These are phyloP conservation scores for Climacteris rufus DNA, from an alignment of 2,113 vertebrate species.

Conservation along the genomic window DNA sequence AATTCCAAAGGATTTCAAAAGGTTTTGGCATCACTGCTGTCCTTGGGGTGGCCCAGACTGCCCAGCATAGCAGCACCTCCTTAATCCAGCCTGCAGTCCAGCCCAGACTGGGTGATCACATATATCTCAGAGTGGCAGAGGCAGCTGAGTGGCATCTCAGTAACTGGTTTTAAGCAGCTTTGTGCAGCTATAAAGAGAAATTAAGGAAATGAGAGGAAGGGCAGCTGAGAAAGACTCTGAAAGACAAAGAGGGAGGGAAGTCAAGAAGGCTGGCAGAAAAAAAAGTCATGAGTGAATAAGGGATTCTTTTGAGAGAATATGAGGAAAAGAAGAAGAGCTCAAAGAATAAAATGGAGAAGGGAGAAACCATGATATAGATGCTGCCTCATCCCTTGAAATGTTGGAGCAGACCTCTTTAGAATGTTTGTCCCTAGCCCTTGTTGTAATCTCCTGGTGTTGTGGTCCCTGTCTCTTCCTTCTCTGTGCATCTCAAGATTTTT, in stretches of 20 bases:
- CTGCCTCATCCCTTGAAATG: not conserved
- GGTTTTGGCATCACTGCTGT: not conserved
- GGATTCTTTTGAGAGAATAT: not conserved
- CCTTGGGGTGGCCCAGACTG: not conserved
- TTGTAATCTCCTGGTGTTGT: not conserved
- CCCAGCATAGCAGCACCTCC: not conserved
- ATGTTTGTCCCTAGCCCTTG: not conserved
- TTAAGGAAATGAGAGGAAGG: not conserved
- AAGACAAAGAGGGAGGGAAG: not conserved
- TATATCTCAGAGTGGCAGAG: not conserved
- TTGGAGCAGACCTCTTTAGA: not conserved
- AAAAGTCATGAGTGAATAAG: not conserved
- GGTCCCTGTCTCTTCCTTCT: not conserved
- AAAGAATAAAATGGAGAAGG: not conserved
- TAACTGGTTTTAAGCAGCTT: not conserved
- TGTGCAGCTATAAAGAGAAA: not conserved
- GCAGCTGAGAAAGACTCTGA: not conserved
- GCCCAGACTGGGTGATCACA: not conserved
- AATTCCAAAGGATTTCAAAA: not conserved
- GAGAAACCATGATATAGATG: not conserved
- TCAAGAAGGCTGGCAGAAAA: not conserved
- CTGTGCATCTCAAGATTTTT: not conserved
- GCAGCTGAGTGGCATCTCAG: not conserved
- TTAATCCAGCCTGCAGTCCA: not conserved
- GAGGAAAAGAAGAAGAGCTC: not conserved